Conservation (phyloP, 2,888 invertebrate species). For the Spilosoma lubricipeda region DNA sequence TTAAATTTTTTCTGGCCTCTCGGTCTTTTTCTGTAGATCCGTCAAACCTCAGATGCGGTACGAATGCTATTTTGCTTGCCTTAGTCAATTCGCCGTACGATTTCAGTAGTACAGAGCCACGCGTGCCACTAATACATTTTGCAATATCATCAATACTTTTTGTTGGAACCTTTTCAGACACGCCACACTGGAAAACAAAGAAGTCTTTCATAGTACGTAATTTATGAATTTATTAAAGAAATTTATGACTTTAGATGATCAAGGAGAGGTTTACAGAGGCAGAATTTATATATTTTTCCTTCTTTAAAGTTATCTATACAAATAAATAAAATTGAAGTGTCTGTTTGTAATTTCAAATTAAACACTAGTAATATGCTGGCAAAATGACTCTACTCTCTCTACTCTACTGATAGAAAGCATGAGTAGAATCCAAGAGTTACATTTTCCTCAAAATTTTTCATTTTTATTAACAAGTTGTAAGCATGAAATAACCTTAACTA, state of each 20-base stretch:
- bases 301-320: background rate
- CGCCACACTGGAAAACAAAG: background rate
- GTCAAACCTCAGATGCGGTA: constrained; percentile 3
- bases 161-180: background rate
- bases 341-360: too few relatives aligned
- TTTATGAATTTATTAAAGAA: background rate
- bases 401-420: too few relatives aligned
- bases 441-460: too few relatives aligned
- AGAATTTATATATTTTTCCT: background rate
- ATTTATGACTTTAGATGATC: background rate
- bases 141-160: background rate
- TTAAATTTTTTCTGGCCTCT: background rate
- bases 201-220: background rate
- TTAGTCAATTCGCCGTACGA: background rate
- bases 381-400: too few relatives aligned
- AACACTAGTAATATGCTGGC: too few relatives aligned
- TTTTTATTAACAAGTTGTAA: background rate
- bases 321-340: too few relatives aligned
- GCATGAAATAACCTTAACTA: background rate
- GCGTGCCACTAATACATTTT: background rate
- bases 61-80: background rate
- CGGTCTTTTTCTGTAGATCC: background rate
- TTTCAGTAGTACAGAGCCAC: constrained; percentile 2
- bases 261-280: background rate
- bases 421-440: too few relatives aligned